A percentile compares a stretch with the other conserved stretches of the same genome.
Conservation (phyloP, 2,888 invertebrate species). For the Chrysolina americana region DNA sequence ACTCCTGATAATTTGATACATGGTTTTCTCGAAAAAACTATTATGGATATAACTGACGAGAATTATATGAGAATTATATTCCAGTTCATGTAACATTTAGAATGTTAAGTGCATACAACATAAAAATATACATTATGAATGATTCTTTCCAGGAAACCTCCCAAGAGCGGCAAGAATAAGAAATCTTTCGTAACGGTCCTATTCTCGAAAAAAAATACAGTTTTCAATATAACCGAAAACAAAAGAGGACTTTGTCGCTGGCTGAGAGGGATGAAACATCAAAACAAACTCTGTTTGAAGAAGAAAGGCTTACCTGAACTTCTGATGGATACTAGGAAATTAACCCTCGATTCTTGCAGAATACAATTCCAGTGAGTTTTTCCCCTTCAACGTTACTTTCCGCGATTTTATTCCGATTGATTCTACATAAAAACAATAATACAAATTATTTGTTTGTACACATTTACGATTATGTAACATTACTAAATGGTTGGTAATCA, state of each 20-base stretch:
- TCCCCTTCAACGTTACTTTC: neutral
- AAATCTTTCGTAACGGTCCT: conserved; percentile 54
- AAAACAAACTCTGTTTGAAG: conserved; percentile 76
- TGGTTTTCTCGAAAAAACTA: no score
- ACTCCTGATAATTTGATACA: no score
- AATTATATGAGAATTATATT: no score
- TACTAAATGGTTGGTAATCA: no score
- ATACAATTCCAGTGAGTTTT: conserved; percentile 74
- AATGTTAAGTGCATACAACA: no score
- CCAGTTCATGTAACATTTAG: no score
- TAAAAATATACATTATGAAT: neutral
- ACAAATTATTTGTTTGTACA: no score
- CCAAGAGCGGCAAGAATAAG: conserved; percentile 42
- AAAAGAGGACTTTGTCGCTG: conserved; percentile 71
- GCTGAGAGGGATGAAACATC: conserved; percentile 74
- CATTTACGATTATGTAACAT: no score
- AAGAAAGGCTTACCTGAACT: conserved; percentile 73
- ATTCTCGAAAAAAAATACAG: conserved; percentile 50
- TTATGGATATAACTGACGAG: no score
- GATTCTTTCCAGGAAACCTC: conserved; percentile 36
- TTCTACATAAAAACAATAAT: no score
- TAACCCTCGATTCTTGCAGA: conserved; percentile 76
- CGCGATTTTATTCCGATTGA: no score
- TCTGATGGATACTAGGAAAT: conserved; percentile 70
- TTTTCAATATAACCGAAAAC: conserved; percentile 47